Base-by-base conservation (phyloP, 2,113 vertebrate species). In the Gopherus flavomarginatus region DNA sequence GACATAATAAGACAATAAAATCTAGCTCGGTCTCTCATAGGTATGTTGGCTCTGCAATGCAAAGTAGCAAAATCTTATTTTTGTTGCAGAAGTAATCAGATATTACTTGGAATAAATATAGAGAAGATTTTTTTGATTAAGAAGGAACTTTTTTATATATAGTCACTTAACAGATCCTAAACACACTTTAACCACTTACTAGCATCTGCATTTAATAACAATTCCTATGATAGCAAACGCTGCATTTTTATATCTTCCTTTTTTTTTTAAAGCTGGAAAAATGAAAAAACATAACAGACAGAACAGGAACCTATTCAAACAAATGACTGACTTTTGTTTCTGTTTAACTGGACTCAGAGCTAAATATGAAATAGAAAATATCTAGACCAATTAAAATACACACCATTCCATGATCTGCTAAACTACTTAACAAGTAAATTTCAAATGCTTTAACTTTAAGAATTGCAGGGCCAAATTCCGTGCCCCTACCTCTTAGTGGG, bases 401-500 rank as follows among this genome's bases (percentile, higher is more conserved):
- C 50, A 27, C 4, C 62, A 90, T 81, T 75, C 95, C 88, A 88
- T 95, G 91, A 91, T 11, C 52, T 78, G 81, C 82, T 91, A 94
- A 95, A 91, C 87, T 94, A 97, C 92, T 96, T 92, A 96, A 96
- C 96, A 78, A 86, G 80, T 62, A 77, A 91, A 94, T 56, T 90
- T 92, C 91, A 94, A 90, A 92, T 91, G 90, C 95, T 87, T 90
- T 93, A 90, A 90, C 79, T 95, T 81, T 31, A 54, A 84, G 90
- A 78, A 77, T 47, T 1, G 1, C 57, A 88, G 93, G 91, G 85
- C 65, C 86, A 93, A 96, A 88, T 2, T 47, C 50, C 26, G 16
- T 1, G 17, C 47, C n/a, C 9, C 35, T 72, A 38, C 65, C 79
- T 88, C 86, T 81, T 94, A 94, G 65, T 92, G 87, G 89, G 59